Evolutionary conservation across 2,113 vertebrate genomes (phyloP), one percentile per base, ranked within the genome.

Genomic region (Microtus oregoni): DNA sequence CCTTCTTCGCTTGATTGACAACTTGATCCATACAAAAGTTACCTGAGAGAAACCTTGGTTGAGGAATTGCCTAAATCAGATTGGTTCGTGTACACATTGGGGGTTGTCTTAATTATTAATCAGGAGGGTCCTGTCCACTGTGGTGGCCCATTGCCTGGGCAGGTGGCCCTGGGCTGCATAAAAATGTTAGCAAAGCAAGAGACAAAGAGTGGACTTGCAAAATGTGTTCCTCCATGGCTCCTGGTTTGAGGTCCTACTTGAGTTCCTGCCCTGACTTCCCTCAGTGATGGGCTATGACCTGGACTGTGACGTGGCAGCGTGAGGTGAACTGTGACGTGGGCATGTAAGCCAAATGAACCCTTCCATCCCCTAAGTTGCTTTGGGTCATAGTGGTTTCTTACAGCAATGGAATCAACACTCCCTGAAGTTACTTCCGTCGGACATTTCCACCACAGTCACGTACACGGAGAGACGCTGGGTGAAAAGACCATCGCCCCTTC

Each of bases 401-500:
- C 81, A 32, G 41, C 63, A 32, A 67, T 8, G 7, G 83, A 65
- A 86, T 9, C 4, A 86, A 14, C 28, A 20, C 17, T 44, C 38
- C 38, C 13, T 30, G 20, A 44, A 65, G 61, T 47, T 44, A 63
- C 41, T 47, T 86, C 61, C 32, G 17, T 67, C 38, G 10, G 26
- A 65, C 8, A 15, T 28, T 65, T 41, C 11, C 58, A 9, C 7
- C 55, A 44, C 3, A 19, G 26, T 41, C 6, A n/a, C 41, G 35
- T 38, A 26, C 35, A 32, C 28, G 26, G 47, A 77, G 19, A n/a
- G 50, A 55, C 1, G 2, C 0, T 12, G 32, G 76, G 5, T 30
- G 26, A 35, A 1, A 0, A 1, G 22, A 81, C 4, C 30, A 0
- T 7, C 8, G 0, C 9, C 5, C 4, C 19, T 4, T 2, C 32